Evolutionary conservation across 92 coral and sea anemone species (phyloP), one percentile per base, ranked within the genome.

Genomic region (Epizoanthus rinbou): DNA sequence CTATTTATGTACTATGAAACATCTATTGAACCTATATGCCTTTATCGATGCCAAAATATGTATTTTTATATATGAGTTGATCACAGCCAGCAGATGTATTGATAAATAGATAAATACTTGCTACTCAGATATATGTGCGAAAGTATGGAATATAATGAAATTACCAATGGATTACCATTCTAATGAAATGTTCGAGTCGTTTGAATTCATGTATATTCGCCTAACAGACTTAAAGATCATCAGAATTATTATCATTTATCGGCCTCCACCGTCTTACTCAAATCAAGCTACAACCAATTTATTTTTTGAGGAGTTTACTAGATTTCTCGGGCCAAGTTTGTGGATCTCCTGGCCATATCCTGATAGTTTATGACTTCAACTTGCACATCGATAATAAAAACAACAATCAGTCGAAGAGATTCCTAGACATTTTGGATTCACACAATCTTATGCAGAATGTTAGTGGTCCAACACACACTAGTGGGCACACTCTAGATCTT

Each of bases 191-290:
- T n/a, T n/a, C n/a, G n/a, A n/a, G n/a, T n/a, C n/a, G n/a, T n/a
- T n/a, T n/a, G n/a, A n/a, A 60, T 60, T 60, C 65, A 60, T 60
- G 65, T 24, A 60, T 60, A 60, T 19, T 60, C 31, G 65, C 65
- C 65, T 60, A n/a, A 19, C 65, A 19, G 23, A 60, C 65, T 60
- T 60, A 60, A 60, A 60, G 65, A 60, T 19, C 65, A 9, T 19
- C 65, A 60, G 65, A 60, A 60, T 60, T n/a, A 60, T 60, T 60
- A 60, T 60, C 65, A 60, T 60, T 16, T 60, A 60, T 19, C 31
- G 28, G 25, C 65, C 25, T 60, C 28, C 25, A 60, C 65, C 28
- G 8, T 60, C 65, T 19, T 24, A 60, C 65, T 19, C 25, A 60
- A 60, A 60, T 19, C 28, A 19, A n/a, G 65, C 28, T n/a, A 19